Conservation (phyloP, 2,888 invertebrate genomes). For the Argyra leucocephala region DNA sequence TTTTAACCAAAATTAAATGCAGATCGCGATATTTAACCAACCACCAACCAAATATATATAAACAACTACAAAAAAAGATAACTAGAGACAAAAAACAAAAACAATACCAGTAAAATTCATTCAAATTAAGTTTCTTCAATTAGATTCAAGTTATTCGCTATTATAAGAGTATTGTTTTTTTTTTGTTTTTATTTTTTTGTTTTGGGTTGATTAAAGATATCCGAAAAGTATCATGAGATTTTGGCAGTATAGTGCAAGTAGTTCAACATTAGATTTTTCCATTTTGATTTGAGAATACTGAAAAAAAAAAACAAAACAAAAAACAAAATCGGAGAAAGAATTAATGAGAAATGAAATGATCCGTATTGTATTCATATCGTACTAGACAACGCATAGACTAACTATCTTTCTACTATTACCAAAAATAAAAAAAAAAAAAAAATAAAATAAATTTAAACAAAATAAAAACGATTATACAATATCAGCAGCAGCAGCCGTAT, state of each 20-base stretch:
- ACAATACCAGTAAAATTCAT: neutral
- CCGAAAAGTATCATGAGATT: neutral
- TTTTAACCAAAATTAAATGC: conserved; percentile 6
- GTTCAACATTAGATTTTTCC: neutral
- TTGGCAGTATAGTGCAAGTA: neutral
- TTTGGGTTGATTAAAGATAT: neutral
- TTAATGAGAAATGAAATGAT: neutral
- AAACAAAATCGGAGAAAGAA: neutral
- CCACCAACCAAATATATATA: neutral
- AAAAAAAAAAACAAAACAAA: neutral
- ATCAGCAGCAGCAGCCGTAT: no score
- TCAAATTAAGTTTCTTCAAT: conserved; percentile 2
- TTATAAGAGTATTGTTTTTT: no score
- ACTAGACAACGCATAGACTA: no score
- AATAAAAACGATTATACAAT: no score
- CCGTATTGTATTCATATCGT: no score
- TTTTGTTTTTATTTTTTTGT: neutral
- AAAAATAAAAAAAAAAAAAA: no score
- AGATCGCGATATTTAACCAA: neutral
- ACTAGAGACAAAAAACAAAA: no score
- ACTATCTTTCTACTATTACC: no score
- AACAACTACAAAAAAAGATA: neutral
- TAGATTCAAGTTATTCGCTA: neutral
- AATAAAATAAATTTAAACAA: no score
- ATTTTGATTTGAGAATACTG: neutral